These are phyloP conservation scores for Drosophila virilis DNA, from an alignment of 1,140 invertebrate species.

Conservation along the genomic window DNA sequence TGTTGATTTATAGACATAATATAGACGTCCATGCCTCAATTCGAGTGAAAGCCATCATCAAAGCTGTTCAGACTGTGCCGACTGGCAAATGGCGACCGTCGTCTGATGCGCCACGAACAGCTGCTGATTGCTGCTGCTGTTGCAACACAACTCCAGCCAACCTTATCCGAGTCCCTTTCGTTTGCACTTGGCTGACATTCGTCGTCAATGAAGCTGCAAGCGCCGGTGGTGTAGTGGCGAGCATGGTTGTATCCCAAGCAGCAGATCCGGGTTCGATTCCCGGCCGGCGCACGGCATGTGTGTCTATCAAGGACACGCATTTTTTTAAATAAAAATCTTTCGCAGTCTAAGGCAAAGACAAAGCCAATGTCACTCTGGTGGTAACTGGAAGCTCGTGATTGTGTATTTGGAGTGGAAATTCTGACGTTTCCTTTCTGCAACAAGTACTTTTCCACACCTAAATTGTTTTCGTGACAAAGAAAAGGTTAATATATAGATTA, in stretches of 20 bases:
- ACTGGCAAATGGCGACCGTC: no score
- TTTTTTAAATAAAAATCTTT: background rate
- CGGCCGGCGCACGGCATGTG: constrained; percentile 88
- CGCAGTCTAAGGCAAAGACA: background rate
- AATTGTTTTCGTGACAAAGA: no score
- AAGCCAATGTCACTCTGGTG: no score
- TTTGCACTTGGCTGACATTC: constrained; percentile 16
- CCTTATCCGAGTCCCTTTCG: constrained; percentile 65
- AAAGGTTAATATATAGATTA: no score
- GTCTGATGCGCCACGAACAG: background rate
- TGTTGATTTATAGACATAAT: constrained; percentile 72
- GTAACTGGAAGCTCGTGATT: no score
- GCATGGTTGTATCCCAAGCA: constrained; percentile 95
- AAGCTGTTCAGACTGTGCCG: constrained; percentile 13
- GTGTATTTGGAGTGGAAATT: no score
- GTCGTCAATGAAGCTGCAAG: constrained; percentile 55
- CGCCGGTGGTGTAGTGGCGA: constrained; percentile 92
- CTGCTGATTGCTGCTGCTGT: background rate
- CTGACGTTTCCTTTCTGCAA: no score
- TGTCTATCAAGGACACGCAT: background rate
- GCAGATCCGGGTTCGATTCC: constrained; percentile 95
- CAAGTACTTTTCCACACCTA: no score
- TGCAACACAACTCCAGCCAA: background rate
- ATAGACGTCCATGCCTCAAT: constrained; percentile 49
- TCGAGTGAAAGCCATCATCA: constrained; percentile 58